These are phyloP conservation scores for Phalanger gymnotis DNA, from an alignment of 2,797 vertebrate species.

Conservation along the genomic window DNA sequence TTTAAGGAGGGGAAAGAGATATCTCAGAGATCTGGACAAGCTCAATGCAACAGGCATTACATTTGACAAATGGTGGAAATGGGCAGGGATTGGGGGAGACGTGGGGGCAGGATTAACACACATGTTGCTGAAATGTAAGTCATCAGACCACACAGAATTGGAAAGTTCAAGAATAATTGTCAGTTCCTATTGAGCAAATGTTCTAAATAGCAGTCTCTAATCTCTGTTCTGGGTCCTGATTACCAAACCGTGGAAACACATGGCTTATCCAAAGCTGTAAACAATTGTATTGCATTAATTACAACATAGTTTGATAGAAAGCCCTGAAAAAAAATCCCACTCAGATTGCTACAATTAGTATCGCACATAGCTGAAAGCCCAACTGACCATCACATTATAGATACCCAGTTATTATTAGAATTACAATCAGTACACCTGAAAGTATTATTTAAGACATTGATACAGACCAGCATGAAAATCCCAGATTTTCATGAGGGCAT, in stretches of 20 bases:
- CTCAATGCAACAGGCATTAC: not conserved
- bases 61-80: constrained; percentile 2
- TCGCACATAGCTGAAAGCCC: not conserved
- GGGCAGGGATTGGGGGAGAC: not conserved
- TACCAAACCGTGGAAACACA: not conserved
- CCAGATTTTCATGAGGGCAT: not conserved
- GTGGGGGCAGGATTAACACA: not conserved
- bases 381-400: not conserved
- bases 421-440: not conserved
- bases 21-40: not conserved
- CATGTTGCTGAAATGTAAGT: not conserved
- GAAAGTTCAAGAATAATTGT: not conserved
- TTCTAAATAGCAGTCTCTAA: not conserved
- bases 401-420: not conserved
- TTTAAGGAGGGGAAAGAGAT: not conserved
- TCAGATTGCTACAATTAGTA: not conserved
- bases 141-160: not conserved
- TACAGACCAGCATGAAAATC: not conserved
- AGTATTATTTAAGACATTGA: not conserved
- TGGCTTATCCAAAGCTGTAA: not conserved
- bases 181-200: not conserved
- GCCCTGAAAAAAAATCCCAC: not conserved
- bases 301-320: not conserved
- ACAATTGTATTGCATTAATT: not conserved
- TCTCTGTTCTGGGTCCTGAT: not conserved